Base-by-base conservation (phyloP, 2,797 vertebrate genomes). In the Varecia variegata region DNA sequence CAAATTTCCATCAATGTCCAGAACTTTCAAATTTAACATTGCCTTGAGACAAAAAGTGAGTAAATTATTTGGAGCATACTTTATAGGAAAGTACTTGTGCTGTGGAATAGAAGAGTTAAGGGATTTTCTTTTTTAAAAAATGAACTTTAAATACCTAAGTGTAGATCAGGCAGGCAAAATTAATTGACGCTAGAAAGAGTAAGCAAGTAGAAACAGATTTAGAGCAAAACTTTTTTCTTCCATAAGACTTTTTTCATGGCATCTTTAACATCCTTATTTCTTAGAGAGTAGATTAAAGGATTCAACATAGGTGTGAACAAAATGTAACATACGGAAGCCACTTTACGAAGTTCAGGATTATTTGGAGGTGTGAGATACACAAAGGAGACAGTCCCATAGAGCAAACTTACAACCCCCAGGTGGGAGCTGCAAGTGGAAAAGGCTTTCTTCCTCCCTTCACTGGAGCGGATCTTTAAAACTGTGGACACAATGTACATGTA, bases 381-480 rank as follows among this genome's bases (percentile, higher is more conserved):
- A 62, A 98, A 96, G 23, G 88, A 96, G 23, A 92, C 94, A 65
- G 96, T 91, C 4, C 97, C 95, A 23, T 97, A 97, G 8, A 96
- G 95, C 83, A 95, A 90, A 96, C 93, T 97, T 38, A 97, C 95
- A 54, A 97, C 94, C 2, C 95, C 94, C 32, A 98, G 54, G 40
- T 98, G 98, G 9, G 98, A 98, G 40, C 82, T 96, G 60, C 98
- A 98, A 35, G 97, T 98, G n/a, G 97, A 98, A 67, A 98, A 97
- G 17, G 94, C 97, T 96, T 98, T 98, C 65, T 91, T 95, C 27
- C 96, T 96, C 17, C 98, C 97, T 58, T 97, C 92, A 0, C 62
- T 93, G 3, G 98, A 97, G 62, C 0, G 50, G 0, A 97, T 98
- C 71, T 97, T 97, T 54, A 97, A 88, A 65, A 98, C 95, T 30